Conservation (phyloP, 1,140 invertebrate genomes). For the Lepidurus apus region DNA sequence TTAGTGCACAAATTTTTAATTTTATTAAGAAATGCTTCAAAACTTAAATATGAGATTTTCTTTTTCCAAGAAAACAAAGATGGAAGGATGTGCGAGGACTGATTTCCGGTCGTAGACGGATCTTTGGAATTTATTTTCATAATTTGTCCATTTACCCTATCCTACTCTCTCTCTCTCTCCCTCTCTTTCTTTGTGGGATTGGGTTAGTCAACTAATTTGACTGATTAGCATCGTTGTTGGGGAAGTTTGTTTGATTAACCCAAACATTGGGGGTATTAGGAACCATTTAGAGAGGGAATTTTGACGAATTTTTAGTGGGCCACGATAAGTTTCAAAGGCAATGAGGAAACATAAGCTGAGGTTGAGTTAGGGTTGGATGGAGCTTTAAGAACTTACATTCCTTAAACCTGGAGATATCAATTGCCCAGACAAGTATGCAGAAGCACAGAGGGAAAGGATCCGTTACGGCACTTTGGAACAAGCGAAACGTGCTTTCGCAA, state of each 20-base stretch:
- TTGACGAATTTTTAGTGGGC: too few species aligned
- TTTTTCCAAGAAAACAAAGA: too few species aligned
- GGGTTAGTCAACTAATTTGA: not conserved
- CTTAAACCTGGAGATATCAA: not conserved
- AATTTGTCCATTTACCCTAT: constrained; percentile 2
- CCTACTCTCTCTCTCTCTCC: not conserved
- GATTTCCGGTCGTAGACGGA: not conserved
- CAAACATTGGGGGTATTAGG: not conserved
- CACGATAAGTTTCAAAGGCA: not conserved
- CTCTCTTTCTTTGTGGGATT: not conserved
- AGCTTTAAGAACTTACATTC: not conserved
- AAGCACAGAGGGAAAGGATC: constrained; percentile 14
- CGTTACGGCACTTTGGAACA: not conserved
- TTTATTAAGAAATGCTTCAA: not conserved
- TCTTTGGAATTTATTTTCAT: not conserved
- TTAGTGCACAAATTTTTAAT: not conserved
- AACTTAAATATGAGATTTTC: not conserved
- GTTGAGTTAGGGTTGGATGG: not conserved
- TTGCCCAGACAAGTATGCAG: not conserved
- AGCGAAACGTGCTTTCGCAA: not conserved
- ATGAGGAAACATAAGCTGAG: not conserved
- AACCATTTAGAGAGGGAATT: not conserved
- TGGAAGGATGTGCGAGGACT: not conserved
- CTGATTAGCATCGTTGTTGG: not conserved
- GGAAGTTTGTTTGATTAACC: constrained; percentile 10